These are phyloP conservation scores for Xanthia togata DNA, from an alignment of 2,888 invertebrate species.

Conservation along the genomic window DNA sequence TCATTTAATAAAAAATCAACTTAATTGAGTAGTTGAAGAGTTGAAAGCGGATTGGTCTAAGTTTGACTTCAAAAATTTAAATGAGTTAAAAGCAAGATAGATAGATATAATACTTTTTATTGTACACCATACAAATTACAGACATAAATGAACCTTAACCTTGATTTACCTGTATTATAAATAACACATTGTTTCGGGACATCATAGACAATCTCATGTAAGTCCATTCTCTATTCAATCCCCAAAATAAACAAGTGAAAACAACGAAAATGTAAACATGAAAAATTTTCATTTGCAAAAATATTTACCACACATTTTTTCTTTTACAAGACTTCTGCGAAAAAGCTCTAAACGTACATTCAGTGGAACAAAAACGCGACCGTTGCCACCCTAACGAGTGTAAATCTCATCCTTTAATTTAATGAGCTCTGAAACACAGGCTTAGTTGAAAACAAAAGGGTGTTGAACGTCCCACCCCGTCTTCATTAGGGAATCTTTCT, in stretches of 20 bases:
- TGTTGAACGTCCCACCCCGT: slow-evolving; percentile 76
- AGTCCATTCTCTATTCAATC: slow-evolving; percentile 22
- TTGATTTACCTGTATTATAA: background rate
- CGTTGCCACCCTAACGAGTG: slow-evolving; percentile 76
- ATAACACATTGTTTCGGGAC: background rate
- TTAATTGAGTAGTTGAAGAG: background rate
- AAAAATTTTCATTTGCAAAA: slow-evolving; percentile 48
- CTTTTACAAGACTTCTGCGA: slow-evolving; percentile 47
- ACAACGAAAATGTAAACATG: background rate
- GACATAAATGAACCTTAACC: too few species aligned
- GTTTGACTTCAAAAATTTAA: background rate
- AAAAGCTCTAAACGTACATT: slow-evolving; percentile 58
- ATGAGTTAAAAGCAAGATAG: background rate
- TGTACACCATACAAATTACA: too few species aligned
- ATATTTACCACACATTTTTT: slow-evolving; percentile 51
- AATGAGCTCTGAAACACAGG: slow-evolving; percentile 88
- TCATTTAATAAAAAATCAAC: background rate
- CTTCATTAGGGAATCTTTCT: slow-evolving; percentile 79
- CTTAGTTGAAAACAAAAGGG: slow-evolving; percentile 83
- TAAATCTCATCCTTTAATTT: slow-evolving; percentile 85
- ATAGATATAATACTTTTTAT: too few species aligned
- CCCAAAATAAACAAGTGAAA: slow-evolving; percentile 14
- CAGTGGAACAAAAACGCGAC: slow-evolving; percentile 69
- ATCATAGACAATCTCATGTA: slow-evolving; percentile 9
- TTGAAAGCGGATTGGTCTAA: background rate